These are phyloP conservation scores for Trachelus iudaicus DNA, from an alignment of 2,888 invertebrate genomes.

Conservation along the genomic window DNA sequence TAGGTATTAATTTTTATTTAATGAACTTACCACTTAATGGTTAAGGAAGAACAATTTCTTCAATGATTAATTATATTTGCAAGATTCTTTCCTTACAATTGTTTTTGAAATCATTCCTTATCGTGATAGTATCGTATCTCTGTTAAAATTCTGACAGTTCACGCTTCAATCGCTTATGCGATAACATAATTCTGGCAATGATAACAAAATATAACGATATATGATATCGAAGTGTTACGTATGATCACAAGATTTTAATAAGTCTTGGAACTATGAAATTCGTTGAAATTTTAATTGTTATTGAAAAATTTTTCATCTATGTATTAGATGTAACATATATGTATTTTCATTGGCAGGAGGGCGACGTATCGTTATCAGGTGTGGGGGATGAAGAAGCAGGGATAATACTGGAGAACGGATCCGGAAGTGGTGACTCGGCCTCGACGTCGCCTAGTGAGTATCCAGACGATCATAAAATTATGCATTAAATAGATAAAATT, in stretches of 20 bases:
- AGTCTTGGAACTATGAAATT: neutral
- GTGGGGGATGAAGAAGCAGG: conserved; percentile 26
- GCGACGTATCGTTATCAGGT: conserved; percentile 25
- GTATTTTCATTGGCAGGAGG: conserved; percentile 26
- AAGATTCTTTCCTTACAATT: neutral
- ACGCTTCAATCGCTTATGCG: neutral
- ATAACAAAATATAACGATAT: neutral
- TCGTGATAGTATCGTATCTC: neutral
- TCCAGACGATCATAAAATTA: neutral
- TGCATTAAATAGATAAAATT: neutral
- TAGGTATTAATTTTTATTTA: neutral
- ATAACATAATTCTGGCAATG: neutral
- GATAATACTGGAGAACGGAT: conserved; percentile 26
- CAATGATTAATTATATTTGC: neutral
- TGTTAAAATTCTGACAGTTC: neutral
- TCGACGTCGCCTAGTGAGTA: conserved; percentile 27
- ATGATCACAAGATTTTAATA: neutral
- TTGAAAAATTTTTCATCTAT: neutral
- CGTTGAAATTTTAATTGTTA: neutral
- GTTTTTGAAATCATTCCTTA: neutral
- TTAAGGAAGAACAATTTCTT: neutral
- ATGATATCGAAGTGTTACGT: neutral
- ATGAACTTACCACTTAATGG: neutral
- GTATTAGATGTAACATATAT: conserved; percentile 1
- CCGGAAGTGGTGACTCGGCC: conserved; percentile 23